Evolutionary conservation across 2,113 vertebrate species (phyloP).

Genomic region (Sceloporus tristichus): DNA sequence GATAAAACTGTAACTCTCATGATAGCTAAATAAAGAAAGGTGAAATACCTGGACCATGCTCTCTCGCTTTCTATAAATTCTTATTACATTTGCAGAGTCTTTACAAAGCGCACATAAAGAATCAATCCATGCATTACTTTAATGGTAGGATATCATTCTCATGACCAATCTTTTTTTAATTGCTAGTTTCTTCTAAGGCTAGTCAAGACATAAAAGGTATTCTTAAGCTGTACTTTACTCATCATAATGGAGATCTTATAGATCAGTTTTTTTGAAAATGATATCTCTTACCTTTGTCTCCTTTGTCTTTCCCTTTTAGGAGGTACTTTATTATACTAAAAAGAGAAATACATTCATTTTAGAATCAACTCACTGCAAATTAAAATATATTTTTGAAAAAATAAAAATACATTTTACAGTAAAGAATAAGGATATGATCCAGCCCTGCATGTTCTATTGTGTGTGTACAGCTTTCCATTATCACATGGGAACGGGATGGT

Average conservation of each 20-base stretch:
- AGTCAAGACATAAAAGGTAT: conserved; percentile 9
- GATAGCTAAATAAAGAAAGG: conserved; percentile 9
- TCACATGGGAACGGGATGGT: background rate
- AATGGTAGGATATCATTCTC: conserved; percentile 15
- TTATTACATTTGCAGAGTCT: conserved; percentile 18
- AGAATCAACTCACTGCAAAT: background rate
- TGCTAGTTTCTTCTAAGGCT: conserved; percentile 14
- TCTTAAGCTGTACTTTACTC: conserved; percentile 8
- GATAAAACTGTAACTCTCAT: conserved; percentile 21
- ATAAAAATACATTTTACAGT: background rate
- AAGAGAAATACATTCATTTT: background rate
- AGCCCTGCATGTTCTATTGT: background rate
- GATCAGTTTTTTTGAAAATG: background rate
- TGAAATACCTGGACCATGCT: conserved; percentile 8
- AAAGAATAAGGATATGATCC: background rate
- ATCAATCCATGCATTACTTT: conserved; percentile 14
- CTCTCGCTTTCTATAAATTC: conserved; percentile 19
- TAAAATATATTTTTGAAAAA: background rate
- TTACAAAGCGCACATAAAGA: conserved; percentile 9
- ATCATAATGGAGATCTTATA: conserved; percentile 5
- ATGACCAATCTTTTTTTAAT: conserved; percentile 23
- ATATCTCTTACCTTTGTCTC: background rate
- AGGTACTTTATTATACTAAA: background rate
- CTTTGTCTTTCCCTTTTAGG: conserved; percentile 1
- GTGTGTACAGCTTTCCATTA: background rate